A percentile compares a stretch with the other conserved stretches of the same genome.
Conservation (phyloP, 2,797 vertebrate species). For the Cyclura pinguis region DNA sequence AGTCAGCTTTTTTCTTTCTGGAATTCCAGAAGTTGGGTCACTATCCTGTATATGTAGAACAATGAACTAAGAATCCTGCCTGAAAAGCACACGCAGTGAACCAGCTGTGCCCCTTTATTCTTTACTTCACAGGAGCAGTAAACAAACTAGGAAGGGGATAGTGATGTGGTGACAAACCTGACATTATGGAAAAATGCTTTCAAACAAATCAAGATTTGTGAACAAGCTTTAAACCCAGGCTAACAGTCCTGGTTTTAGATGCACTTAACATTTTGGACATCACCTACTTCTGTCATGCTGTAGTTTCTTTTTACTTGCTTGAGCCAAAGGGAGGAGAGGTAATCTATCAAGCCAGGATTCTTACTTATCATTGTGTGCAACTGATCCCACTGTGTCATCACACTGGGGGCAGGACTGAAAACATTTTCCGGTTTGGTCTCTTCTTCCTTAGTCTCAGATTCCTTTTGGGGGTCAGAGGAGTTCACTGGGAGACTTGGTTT, state of each 20-base stretch:
- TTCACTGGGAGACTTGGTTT: not conserved
- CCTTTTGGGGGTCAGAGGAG: too few species aligned
- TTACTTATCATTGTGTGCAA: not conserved
- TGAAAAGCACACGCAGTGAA: not conserved
- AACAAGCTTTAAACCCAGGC: not conserved
- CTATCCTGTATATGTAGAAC: not conserved
- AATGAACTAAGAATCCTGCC: not conserved
- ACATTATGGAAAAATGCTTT: not conserved
- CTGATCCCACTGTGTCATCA: not conserved
- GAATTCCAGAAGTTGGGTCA: not conserved
- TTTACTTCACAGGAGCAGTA: not conserved
- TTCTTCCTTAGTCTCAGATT: not conserved
- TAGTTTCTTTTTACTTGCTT: not conserved
- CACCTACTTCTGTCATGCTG: not conserved
- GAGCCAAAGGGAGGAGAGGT: not conserved
- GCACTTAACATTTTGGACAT: not conserved
- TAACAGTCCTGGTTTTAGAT: not conserved
- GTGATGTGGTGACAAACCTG: not conserved
- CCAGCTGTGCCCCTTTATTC: not conserved
- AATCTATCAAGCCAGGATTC: not conserved
- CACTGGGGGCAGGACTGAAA: not conserved
- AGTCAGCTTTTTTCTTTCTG: not conserved
- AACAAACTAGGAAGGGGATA: conserved; percentile 3
- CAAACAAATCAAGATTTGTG: not conserved
- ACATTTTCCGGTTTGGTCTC: too few species aligned